These are phyloP conservation scores for Heliconius congener DNA, from an alignment of 1,140 invertebrate species.

Conservation along the genomic window DNA sequence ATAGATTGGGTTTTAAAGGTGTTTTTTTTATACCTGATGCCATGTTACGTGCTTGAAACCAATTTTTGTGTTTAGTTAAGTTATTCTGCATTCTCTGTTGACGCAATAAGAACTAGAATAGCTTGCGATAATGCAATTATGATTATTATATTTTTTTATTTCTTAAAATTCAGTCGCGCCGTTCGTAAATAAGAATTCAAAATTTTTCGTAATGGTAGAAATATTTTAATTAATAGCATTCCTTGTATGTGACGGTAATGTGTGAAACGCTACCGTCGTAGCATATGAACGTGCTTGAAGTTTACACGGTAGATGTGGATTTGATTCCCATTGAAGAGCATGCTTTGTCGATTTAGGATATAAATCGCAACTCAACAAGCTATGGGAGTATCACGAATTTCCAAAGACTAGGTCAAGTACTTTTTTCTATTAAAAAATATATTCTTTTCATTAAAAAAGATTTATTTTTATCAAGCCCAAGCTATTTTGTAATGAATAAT, in stretches of 20 bases:
- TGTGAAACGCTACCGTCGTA: conserved; percentile 40
- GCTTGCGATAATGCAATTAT: background rate
- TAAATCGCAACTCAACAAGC: too few relatives aligned
- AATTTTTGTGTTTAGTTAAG: conserved; percentile 13
- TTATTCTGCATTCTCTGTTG: background rate
- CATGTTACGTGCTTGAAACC: conserved; percentile 37
- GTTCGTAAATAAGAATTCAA: conserved; percentile 53
- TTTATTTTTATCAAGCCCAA: too few relatives aligned
- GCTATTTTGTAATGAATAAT: too few relatives aligned
- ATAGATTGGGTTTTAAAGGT: conserved; percentile 56
- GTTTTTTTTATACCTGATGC: conserved; percentile 54
- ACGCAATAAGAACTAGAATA: conserved; percentile 16
- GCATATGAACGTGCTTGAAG: background rate
- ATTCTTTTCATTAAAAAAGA: too few relatives aligned
- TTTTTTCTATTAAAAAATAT: too few relatives aligned
- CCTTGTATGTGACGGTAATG: conserved; percentile 55
- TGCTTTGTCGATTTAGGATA: too few relatives aligned
- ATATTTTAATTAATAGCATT: conserved; percentile 74
- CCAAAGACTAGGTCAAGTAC: too few relatives aligned
- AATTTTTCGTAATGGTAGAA: conserved; percentile 66
- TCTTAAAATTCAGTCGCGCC: conserved; percentile 50
- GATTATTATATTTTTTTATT: conserved; percentile 42
- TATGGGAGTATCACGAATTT: too few relatives aligned
- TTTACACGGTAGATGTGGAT: background rate
- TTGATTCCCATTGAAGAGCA: background rate